Conservation (phyloP, 2,797 vertebrate genomes). For the Oceanodroma leucorhoa region DNA sequence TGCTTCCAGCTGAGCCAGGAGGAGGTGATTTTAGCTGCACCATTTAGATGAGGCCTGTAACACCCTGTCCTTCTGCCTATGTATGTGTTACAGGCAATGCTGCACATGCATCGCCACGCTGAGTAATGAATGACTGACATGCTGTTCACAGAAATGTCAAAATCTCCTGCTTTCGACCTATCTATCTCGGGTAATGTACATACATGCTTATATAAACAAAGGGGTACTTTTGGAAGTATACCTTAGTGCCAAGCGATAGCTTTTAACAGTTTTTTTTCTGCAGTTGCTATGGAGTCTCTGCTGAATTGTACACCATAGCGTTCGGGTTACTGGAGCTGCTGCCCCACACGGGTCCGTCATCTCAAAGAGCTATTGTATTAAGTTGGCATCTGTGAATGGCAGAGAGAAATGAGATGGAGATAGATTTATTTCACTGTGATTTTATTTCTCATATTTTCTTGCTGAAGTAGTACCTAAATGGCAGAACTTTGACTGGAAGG, state of each 20-base stretch:
- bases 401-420: conserved; percentile 56
- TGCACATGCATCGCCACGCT: not conserved
- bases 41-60: fast-evolving
- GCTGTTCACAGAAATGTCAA: not conserved
- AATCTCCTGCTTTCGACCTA: not conserved
- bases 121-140: not conserved
- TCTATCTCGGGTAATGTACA: not conserved
- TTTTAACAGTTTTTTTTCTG: not conserved
- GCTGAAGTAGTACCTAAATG: not conserved
- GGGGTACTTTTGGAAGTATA: not conserved
- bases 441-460: conserved; percentile 47
- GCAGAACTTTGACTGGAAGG: not conserved
- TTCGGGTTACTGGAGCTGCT: conserved; percentile 37
- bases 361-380: conserved; percentile 63
- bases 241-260: not conserved
- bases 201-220: conserved; percentile 8
- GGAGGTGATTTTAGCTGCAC: not conserved
- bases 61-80: fast-evolving
- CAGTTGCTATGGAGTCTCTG: conserved; percentile 26
- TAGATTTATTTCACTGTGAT: conserved; percentile 48
- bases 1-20: not conserved
- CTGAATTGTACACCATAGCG: not conserved
- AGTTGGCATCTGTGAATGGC: conserved; percentile 20
- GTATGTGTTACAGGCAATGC: not conserved
- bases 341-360: not conserved